phyloP scores from a whole-genome alignment of 2,113 vertebrate species.

The Gallinago paraguaiae region DNA sequence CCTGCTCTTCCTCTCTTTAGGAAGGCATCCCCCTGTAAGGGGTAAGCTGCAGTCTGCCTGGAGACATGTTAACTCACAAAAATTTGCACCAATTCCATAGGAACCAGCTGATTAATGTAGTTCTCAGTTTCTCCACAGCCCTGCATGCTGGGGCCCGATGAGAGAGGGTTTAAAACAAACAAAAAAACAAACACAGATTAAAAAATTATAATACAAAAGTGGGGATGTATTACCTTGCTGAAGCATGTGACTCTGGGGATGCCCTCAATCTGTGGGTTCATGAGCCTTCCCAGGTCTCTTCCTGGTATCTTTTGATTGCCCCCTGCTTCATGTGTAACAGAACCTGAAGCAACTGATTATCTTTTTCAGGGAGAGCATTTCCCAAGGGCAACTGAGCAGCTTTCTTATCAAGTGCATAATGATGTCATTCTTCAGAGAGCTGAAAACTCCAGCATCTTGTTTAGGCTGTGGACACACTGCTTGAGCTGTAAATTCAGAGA shows the following conservation, averaged over 20 bases:
- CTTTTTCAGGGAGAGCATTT: not conserved
- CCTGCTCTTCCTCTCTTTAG: not conserved
- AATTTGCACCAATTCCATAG: not conserved
- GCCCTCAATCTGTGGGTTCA: fast-evolving
- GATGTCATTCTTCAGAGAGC: not conserved
- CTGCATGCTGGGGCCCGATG: not conserved
- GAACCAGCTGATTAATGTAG: not conserved
- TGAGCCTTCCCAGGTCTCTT: not conserved
- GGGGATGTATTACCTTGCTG: not conserved
- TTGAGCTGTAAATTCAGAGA: not conserved
- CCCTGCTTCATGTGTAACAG: not conserved
- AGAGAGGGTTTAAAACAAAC: not conserved
- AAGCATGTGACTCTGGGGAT: not conserved
- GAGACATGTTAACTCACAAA: not conserved
- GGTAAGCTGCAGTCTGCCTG: not conserved
- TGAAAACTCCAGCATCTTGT: not conserved
- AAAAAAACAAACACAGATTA: not conserved
- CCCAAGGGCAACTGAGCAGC: not conserved
- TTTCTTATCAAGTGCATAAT: not conserved
- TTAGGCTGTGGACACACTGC: not conserved
- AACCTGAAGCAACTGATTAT: not conserved
- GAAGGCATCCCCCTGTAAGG: not conserved
- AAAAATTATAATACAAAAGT: not conserved
- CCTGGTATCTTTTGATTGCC: not conserved
- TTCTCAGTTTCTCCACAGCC: not conserved